Base-by-base conservation (phyloP, 2,797 vertebrate genomes). In the Fistularia commersonii region DNA sequence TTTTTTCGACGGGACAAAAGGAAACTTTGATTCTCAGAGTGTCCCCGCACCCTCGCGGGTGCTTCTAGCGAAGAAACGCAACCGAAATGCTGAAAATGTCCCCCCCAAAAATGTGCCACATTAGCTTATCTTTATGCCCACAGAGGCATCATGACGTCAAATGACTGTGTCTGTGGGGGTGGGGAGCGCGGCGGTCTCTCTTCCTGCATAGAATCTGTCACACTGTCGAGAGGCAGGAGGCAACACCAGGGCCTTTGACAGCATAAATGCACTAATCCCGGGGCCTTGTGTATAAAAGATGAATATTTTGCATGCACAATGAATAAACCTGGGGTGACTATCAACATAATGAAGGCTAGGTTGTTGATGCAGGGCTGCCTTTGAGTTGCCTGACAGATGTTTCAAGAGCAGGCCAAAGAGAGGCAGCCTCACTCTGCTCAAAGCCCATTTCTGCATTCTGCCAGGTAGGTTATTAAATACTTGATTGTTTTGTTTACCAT, bases 151-250 rank as follows among this genome's bases (percentile, higher is more conserved):
- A 14, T 71, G 69, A 64, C 46, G 74, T 90, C 90, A 90, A 74
- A 82, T 80, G 86, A 87, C 84, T 65, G 45, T 56, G 57, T 57
- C 55, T 67, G 64, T 72, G 70, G 75, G 88, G 85, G 82, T 74
- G 86, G 87, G 87, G 73, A 79, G 78, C 57, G 40, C 48, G 6
- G 37, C 64, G 71, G 62, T 74, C 70, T 72, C 54, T 71, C 63
- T 78, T 52, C 60, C 75, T 70, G 69, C 81, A 79, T 67, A 72
- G 58, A 75, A 76, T 80, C 70, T 71, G 70, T 74, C 70, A 69
- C 70, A 71, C 64, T 65, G 68, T 68, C 57, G 74, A 79, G 65
- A 80, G 80, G 65, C 64, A 76, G 65, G 61, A 73, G 55, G 54
- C 61, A 57, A 54, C 44, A 64, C 45, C 11, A 56, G 62, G 84